Evolutionary conservation across 2,113 vertebrate genomes (phyloP).

Genomic region (Hemicordylus capensis): DNA sequence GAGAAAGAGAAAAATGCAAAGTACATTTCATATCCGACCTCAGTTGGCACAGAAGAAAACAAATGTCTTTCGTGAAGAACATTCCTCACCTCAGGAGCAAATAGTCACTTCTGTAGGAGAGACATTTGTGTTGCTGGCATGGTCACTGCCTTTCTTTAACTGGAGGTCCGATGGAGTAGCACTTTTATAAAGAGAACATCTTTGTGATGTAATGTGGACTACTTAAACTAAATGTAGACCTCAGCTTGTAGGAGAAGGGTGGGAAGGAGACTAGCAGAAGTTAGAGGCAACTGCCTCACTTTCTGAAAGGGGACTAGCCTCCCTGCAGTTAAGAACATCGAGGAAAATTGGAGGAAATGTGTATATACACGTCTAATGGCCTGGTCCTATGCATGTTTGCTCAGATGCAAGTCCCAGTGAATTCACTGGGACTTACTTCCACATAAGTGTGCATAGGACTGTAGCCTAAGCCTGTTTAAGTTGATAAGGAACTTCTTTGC

Average conservation of each 20-base stretch:
- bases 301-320: constrained; percentile 39
- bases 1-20: constrained; percentile 62
- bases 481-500: constrained; percentile 66
- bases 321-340: constrained; percentile 58
- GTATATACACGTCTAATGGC: constrained; percentile 40
- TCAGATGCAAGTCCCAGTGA: not conserved
- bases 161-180: constrained; percentile 79
- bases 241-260: constrained; percentile 57
- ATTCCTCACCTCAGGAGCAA: constrained; percentile 62
- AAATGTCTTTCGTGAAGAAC: constrained; percentile 66
- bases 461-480: constrained; percentile 66
- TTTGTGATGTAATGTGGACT: constrained; percentile 87
- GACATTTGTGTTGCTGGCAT: constrained; percentile 60
- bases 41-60: constrained; percentile 67
- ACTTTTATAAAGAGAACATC: constrained; percentile 73
- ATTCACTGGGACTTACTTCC: not conserved
- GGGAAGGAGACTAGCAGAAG: constrained; percentile 62
- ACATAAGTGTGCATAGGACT: not conserved
- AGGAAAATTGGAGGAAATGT: constrained; percentile 74
- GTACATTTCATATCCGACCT: constrained; percentile 64
- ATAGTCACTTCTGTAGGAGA: constrained; percentile 65
- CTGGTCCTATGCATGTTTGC: not conserved
- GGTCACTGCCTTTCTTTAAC: constrained; percentile 66
- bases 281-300: not conserved
- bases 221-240: constrained; percentile 73